These are phyloP conservation scores for Argyresthia goedartella DNA, from an alignment of 2,888 invertebrate species.

Conservation along the genomic window DNA sequence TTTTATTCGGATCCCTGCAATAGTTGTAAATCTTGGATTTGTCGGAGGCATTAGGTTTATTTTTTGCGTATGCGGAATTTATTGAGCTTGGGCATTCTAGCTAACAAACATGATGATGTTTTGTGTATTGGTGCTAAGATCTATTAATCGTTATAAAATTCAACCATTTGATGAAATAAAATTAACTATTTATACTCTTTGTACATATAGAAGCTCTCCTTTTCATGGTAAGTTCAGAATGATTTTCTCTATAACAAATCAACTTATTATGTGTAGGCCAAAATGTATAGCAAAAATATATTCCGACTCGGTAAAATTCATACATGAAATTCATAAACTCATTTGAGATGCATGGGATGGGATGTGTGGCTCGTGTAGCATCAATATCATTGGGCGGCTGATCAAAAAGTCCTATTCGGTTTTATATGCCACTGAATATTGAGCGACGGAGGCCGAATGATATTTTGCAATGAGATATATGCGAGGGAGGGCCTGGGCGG, in stretches of 20 bases:
- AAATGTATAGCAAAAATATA: no score
- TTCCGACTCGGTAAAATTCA: neutral
- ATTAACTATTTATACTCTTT: no score
- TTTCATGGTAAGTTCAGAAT: no score
- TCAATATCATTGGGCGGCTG: slow-evolving; percentile 15
- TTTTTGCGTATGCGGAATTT: neutral
- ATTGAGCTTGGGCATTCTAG: neutral
- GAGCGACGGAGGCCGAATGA: slow-evolving; percentile 28
- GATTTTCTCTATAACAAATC: no score
- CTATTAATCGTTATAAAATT: no score
- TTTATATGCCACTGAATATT: slow-evolving; percentile 57
- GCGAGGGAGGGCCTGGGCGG: slow-evolving; percentile 15
- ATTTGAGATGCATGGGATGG: slow-evolving; percentile 4
- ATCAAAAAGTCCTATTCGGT: slow-evolving; percentile 42
- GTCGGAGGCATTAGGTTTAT: neutral
- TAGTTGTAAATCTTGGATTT: neutral
- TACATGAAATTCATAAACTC: neutral
- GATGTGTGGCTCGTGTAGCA: neutral
- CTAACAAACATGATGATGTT: neutral
- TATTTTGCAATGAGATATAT: slow-evolving; percentile 39
- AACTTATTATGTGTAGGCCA: no score
- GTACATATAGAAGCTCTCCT: no score
- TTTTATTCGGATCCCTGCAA: neutral
- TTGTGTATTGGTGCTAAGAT: no score
- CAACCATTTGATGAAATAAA: no score